Evolutionary conservation across 2,888 invertebrate species (phyloP).

Genomic region (Encarsia formosa): DNA sequence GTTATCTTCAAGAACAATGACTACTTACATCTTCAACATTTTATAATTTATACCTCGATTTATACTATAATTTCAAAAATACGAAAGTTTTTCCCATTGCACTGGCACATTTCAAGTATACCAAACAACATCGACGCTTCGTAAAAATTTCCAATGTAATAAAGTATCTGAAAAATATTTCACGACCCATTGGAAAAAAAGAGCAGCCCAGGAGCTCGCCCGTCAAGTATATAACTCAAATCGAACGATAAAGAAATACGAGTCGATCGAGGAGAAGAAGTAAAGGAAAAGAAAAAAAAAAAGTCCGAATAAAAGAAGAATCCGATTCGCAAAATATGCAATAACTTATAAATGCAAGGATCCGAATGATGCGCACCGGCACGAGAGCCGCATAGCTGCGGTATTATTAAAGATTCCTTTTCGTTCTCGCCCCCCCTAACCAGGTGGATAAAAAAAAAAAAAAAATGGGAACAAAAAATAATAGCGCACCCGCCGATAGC

Average conservation of each 20-base stretch:
- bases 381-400: constrained; percentile 19
- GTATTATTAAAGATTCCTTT: constrained; percentile 28
- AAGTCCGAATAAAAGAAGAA: constrained; percentile 25
- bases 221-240: not conserved
- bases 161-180: too few species aligned
- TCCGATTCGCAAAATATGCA: constrained; percentile 31
- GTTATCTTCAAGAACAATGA: too few species aligned
- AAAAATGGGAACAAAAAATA: constrained; percentile 1
- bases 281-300: not conserved
- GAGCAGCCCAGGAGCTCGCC: not conserved
- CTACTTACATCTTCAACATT: too few species aligned
- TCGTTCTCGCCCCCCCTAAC: not conserved
- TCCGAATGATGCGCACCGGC: constrained; percentile 17
- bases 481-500: not conserved
- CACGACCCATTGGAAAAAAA: too few species aligned
- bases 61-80: too few species aligned
- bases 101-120: too few species aligned
- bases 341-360: constrained; percentile 36
- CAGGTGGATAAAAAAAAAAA: constrained; percentile 16
- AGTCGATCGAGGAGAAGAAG: not conserved
- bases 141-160: too few species aligned
- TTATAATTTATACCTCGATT: too few species aligned
- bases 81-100: too few species aligned
- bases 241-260: not conserved
- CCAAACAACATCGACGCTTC: too few species aligned